Evolutionary conservation across 1,140 invertebrate species (phyloP), one percentile per base, ranked within the genome.

Genomic region (Megalopta genalis): DNA sequence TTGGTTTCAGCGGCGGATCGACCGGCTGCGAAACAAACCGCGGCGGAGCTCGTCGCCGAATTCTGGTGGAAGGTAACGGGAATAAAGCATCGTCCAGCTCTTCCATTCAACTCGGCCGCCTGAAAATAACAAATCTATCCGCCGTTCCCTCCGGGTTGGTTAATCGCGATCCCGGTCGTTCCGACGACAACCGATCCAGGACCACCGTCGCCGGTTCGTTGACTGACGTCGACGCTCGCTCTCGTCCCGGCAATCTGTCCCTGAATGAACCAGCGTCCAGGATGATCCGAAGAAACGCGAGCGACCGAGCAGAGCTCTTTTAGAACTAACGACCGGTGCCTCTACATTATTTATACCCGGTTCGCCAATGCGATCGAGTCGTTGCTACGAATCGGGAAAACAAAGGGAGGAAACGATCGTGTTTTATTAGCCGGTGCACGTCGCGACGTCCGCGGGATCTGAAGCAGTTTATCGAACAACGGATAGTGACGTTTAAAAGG

Each of bases 301-400:
- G 66, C 65, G 57, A 52, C 52, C 60, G 64, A 60, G 57, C 59
- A 79, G 71, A 79, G 67, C 71, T 79, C 83, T 83, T 85, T 82
- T 80, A 83, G 73, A 86, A 54, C 73, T 85, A 85, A 83, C 83
- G 83, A 86, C 84, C 69, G 69, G 80, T 82, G 73, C 63, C 49
- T 85, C 77, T 85, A 86, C 85, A 86, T 86, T 85, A 86, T 86
- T 86, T 85, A 86, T 86, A 86, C 60, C 32, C 69, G 46, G 63
- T 46, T 60, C 60, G 64, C 27, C 75, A 60, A 80, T 70, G 42
- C 60, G 57, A 67, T 77, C 66, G 71, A 85, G 67, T 73, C 64
- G 64, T 72, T 57, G 60, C 60, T 85, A 73, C 80, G 80, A 86
- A 86, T 85, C 80, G 80, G 84, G 82, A 82, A 85, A 86, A 82